These are phyloP conservation scores for Silurus aristotelis DNA, from an alignment of 2,797 vertebrate species.

Conservation along the genomic window DNA sequence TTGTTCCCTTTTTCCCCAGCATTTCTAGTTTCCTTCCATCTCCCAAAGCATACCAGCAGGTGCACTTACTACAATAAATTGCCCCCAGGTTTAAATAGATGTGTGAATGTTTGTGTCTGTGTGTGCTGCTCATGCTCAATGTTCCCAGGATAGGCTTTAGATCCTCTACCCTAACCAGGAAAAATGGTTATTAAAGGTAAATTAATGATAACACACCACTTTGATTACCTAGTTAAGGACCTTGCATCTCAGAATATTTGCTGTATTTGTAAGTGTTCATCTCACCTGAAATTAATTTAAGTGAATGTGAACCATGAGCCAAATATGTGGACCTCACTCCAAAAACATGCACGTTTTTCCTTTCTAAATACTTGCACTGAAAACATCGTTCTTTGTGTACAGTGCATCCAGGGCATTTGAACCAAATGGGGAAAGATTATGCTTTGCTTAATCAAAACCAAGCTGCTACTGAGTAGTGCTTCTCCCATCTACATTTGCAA, in stretches of 20 bases:
- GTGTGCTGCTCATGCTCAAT: not conserved
- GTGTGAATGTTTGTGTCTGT: not conserved
- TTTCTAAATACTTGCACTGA: conserved; percentile 45
- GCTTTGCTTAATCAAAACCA: conserved; percentile 48
- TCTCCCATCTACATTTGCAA: not conserved
- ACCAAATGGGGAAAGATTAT: conserved; percentile 32
- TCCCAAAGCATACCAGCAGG: not conserved
- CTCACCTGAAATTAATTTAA: not conserved
- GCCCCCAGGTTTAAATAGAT: not conserved
- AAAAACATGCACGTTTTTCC: not conserved
- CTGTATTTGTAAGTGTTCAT: not conserved
- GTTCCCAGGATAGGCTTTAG: not conserved
- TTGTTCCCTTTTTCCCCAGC: not conserved
- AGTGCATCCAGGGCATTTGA: conserved; percentile 45
- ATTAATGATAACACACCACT: not conserved
- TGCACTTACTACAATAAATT: not conserved
- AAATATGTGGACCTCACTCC: not conserved
- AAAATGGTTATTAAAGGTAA: not conserved
- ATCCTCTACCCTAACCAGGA: not conserved
- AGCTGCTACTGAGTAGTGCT: conserved; percentile 31
- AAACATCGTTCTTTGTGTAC: conserved; percentile 46
- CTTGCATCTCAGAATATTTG: not conserved
- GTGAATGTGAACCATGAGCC: not conserved
- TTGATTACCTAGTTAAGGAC: not conserved
- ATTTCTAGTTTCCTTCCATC: not conserved